These are phyloP conservation scores for Morpho helenor DNA, from an alignment of 2,888 invertebrate genomes.

Conservation along the genomic window DNA sequence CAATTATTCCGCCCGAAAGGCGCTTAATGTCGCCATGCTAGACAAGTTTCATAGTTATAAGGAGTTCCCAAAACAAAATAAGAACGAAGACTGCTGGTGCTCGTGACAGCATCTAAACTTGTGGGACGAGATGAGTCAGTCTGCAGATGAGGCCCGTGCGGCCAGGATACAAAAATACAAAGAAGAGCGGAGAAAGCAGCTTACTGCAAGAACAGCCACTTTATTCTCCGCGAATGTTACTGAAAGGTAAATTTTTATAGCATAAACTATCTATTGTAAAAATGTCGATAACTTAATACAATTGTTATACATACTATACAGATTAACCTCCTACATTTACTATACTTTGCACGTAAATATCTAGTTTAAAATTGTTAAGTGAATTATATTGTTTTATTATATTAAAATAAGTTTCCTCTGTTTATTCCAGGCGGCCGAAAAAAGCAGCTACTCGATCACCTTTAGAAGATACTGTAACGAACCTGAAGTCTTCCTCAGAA, in stretches of 20 bases:
- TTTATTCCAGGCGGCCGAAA: slow-evolving; percentile 60
- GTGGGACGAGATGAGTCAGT: slow-evolving; percentile 56
- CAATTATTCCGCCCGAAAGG: slow-evolving; percentile 68
- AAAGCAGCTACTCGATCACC: slow-evolving; percentile 48
- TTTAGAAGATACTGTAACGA: slow-evolving; percentile 52
- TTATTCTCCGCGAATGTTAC: slow-evolving; percentile 84
- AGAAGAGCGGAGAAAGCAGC: slow-evolving; percentile 84
- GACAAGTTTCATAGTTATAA: slow-evolving; percentile 52
- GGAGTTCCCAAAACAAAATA: slow-evolving; percentile 42
- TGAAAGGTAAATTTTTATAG: slow-evolving; percentile 59
- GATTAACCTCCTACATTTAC: too few relatives aligned
- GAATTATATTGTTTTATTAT: background rate
- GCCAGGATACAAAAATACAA: slow-evolving; percentile 86
- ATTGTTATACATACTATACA: too few relatives aligned
- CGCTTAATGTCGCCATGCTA: slow-evolving; percentile 72
- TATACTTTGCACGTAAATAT: too few relatives aligned
- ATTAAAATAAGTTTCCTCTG: slow-evolving; percentile 17
- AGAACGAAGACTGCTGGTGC: slow-evolving; percentile 45
- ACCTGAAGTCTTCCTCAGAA: slow-evolving; percentile 71
- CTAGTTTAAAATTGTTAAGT: too few relatives aligned
- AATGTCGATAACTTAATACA: too few relatives aligned
- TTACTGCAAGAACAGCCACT: slow-evolving; percentile 79
- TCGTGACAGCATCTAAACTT: slow-evolving; percentile 53
- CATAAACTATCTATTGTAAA: too few relatives aligned
- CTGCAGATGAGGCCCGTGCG: slow-evolving; percentile 73